phyloP scores from a whole-genome alignment of 2,888 invertebrate species.

The Chesias legatella region DNA sequence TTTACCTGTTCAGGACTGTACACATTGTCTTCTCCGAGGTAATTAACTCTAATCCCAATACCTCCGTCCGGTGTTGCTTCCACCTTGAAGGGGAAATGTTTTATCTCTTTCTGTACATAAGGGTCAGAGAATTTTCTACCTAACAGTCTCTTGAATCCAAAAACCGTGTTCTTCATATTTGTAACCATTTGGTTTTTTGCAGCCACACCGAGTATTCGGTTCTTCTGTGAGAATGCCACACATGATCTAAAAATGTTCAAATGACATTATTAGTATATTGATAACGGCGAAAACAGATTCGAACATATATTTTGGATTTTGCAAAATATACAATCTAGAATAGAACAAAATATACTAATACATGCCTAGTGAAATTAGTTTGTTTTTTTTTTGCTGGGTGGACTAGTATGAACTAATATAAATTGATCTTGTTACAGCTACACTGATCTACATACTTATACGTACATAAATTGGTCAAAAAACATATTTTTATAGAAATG shows the following conservation, averaged over 20 bases:
- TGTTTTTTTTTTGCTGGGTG: too few relatives aligned
- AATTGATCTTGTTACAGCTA: too few relatives aligned
- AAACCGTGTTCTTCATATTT: slow-evolving; percentile 98
- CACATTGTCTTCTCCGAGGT: slow-evolving; percentile 90
- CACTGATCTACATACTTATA: too few relatives aligned
- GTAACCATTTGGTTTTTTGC: slow-evolving; percentile 98
- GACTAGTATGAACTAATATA: too few relatives aligned
- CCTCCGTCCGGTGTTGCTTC: slow-evolving; percentile 88
- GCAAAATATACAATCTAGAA: too few relatives aligned
- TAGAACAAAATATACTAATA: too few relatives aligned
- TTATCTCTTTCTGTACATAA: slow-evolving; percentile 90
- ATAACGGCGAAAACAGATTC: too few relatives aligned
- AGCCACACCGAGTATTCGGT: slow-evolving; percentile 95
- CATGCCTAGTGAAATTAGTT: too few relatives aligned
- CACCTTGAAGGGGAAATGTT: slow-evolving; percentile 88
- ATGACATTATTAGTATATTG: not conserved
- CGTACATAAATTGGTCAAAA: too few relatives aligned
- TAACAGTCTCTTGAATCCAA: slow-evolving; percentile 94
- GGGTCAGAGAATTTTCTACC: slow-evolving; percentile 95
- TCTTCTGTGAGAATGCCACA: slow-evolving; percentile 96
- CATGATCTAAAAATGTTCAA: slow-evolving; percentile 86
- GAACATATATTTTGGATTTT: too few relatives aligned
- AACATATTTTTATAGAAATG: not conserved
- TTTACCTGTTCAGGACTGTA: slow-evolving; percentile 93
- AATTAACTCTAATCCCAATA: slow-evolving; percentile 93